A percentile compares a stretch with the other conserved stretches of the same genome.
Conservation (phyloP, 64 coral and sea anemone species). For the Trachythela sp. region DNA sequence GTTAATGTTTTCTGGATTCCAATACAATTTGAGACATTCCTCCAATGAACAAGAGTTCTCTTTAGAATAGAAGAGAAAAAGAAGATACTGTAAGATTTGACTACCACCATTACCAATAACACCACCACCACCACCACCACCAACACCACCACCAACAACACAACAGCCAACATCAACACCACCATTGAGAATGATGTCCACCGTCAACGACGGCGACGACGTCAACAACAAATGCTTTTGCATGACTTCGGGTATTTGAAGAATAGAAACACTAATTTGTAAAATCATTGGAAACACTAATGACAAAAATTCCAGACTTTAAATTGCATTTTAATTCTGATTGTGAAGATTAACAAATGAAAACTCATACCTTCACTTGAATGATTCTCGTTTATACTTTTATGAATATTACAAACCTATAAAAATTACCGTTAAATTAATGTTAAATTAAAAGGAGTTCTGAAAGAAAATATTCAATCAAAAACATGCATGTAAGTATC, state of each 20-base stretch:
- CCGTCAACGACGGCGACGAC: too few species aligned
- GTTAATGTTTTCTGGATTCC: slow-evolving; percentile 12
- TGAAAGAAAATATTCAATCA: not conserved
- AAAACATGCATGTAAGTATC: not conserved
- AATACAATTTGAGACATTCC: not conserved
- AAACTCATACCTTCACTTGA: not conserved
- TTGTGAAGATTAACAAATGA: too few species aligned
- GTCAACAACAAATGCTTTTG: too few species aligned
- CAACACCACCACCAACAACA: too few species aligned
- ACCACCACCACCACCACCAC: not conserved
- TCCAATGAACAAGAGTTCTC: not conserved
- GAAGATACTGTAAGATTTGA: not conserved
- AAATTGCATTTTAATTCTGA: too few species aligned
- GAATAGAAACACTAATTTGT: too few species aligned
- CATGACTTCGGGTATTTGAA: too few species aligned
- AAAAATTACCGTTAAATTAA: not conserved
- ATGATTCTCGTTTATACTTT: not conserved
- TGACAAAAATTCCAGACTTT: too few species aligned
- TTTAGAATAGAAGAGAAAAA: not conserved
- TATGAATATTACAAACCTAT: not conserved
- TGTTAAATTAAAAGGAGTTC: not conserved
- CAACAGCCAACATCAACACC: too few species aligned
- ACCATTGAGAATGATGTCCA: too few species aligned
- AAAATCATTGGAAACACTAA: too few species aligned
- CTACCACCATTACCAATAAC: not conserved